These are phyloP conservation scores for Dromococcyx pavoninus DNA, from an alignment of 2,797 vertebrate genomes.

Conservation along the genomic window DNA sequence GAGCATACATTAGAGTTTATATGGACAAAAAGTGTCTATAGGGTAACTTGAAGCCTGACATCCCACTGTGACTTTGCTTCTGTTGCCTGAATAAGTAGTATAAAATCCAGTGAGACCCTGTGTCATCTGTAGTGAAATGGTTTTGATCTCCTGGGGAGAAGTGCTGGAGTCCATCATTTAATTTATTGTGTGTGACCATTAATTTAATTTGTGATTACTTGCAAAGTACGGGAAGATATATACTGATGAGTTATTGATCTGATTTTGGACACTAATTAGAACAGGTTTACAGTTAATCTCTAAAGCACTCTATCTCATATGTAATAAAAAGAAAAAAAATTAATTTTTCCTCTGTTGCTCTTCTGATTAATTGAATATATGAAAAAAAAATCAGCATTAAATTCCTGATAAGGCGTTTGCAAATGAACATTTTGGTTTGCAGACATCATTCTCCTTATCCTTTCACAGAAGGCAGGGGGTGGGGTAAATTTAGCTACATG, in stretches of 20 bases:
- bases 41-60: neutral
- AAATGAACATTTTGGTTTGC: neutral
- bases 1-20: neutral
- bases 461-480: neutral
- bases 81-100: neutral
- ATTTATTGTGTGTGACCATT: conserved; percentile 18
- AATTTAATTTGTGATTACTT: conserved; percentile 62
- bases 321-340: conserved; percentile 35
- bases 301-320: conserved; percentile 13
- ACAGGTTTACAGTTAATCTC: conserved; percentile 55
- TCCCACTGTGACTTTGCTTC: neutral
- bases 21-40: neutral
- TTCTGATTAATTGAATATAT: neutral
- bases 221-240: conserved; percentile 49
- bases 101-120: neutral
- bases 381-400: conserved; percentile 3
- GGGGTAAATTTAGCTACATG: neutral
- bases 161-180: neutral
- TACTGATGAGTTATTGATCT: conserved; percentile 73
- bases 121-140: neutral
- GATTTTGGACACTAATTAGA: conserved; percentile 61
- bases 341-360: conserved; percentile 31
- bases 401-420: neutral
- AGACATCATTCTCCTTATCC: neutral
- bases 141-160: neutral